Conservation (phyloP, 2,888 invertebrate species). For the Leptinotarsa peninsularis region DNA sequence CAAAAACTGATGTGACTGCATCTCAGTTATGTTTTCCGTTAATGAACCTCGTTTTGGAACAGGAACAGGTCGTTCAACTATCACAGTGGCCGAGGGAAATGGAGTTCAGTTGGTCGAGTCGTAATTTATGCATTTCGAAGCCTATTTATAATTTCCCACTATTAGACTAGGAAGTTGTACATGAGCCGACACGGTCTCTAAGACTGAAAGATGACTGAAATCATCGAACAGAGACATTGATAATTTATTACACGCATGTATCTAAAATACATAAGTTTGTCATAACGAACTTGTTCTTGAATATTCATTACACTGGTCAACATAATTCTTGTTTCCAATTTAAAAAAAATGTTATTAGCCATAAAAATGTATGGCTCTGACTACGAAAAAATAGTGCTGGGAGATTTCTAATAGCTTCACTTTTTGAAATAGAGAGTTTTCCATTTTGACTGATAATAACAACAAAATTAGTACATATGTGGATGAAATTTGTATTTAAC, state of each 20-base stretch:
- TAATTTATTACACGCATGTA: too few species aligned
- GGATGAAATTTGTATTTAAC: background rate
- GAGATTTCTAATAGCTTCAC: background rate
- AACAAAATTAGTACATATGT: background rate
- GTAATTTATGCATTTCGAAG: constrained; percentile 31
- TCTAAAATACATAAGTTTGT: too few species aligned
- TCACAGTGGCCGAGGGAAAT: constrained; percentile 31
- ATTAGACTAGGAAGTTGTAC: constrained; percentile 50
- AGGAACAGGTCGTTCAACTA: constrained; percentile 40
- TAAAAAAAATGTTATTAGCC: background rate
- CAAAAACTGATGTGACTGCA: background rate
- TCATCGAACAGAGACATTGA: background rate
- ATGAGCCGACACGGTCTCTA: constrained; percentile 40
- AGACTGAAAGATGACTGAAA: constrained; percentile 40
- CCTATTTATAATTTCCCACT: constrained; percentile 49
- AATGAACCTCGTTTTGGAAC: constrained; percentile 27
- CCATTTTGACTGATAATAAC: background rate
- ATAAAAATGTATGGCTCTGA: background rate
- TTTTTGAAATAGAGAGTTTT: background rate
- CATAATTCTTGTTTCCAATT: background rate
- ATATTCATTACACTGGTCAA: background rate
- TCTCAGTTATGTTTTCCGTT: background rate
- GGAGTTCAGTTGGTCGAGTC: constrained; percentile 28
- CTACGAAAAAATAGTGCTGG: background rate
- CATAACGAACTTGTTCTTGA: too few species aligned